Percentiles rank a stretch among this genome's conserved stretches.
These are phyloP conservation scores for Xenus cinereus DNA, from an alignment of 2,113 vertebrate species.

Conservation along the genomic window DNA sequence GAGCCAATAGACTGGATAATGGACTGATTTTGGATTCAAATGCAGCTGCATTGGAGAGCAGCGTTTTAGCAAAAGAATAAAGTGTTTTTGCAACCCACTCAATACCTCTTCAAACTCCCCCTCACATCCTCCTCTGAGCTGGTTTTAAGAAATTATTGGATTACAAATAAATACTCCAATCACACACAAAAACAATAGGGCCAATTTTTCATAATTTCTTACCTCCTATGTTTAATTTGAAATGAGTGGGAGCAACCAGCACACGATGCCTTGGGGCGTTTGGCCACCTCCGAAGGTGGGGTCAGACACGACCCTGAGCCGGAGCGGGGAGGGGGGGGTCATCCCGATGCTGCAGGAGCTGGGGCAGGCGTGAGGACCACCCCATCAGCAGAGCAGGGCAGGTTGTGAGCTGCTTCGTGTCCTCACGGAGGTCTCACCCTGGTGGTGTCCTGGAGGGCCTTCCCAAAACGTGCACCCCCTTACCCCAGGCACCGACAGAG, in stretches of 20 bases:
- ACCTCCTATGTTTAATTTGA: not conserved
- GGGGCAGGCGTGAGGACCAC: rapidly evolving
- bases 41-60: not conserved
- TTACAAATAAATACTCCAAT: not conserved
- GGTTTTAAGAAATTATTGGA: not conserved
- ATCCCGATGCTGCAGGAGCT: rapidly evolving
- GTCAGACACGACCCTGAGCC: rapidly evolving
- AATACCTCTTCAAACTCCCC: not conserved
- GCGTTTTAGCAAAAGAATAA: not conserved
- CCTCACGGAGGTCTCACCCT: not conserved
- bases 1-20: not conserved
- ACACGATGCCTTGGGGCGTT: rapidly evolving
- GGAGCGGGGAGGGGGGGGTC: rapidly evolving
- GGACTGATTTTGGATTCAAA: not conserved
- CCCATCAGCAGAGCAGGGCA: not conserved
- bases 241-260: rapidly evolving
- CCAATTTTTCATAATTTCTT: not conserved
- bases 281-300: not conserved
- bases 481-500: rapidly evolving
- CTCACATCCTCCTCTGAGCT: not conserved
- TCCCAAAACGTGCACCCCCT: not conserved
- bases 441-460: not conserved
- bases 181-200: not conserved
- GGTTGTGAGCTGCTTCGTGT: not conserved
- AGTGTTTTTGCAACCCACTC: not conserved